Evolutionary conservation across 2,888 invertebrate species (phyloP).

Genomic region (Noctua janthina): DNA sequence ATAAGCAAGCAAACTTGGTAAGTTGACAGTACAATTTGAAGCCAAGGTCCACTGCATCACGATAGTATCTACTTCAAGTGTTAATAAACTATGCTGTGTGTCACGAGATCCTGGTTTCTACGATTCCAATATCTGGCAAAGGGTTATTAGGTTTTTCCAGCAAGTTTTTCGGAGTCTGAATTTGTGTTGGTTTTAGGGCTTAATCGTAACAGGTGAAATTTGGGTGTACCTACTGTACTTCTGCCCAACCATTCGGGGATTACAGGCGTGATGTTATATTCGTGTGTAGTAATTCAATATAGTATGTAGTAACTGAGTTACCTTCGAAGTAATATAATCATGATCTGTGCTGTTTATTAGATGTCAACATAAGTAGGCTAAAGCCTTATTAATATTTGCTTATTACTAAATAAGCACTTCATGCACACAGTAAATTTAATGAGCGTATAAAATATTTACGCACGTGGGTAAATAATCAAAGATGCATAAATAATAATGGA

Average conservation of each 20-base stretch:
- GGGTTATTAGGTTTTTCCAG: neutral
- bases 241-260: neutral
- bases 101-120: neutral
- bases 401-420: conserved; percentile 17
- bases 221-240: neutral
- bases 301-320: neutral
- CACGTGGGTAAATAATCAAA: neutral
- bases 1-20: neutral
- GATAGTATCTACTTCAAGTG: conserved; percentile 3
- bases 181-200: neutral
- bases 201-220: neutral
- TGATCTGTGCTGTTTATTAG: conserved; percentile 21
- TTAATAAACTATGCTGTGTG: conserved; percentile 14
- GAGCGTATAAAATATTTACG: conserved; percentile 3
- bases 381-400: conserved; percentile 49
- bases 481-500: neutral
- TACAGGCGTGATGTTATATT: neutral
- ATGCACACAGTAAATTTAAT: conserved; percentile 26
- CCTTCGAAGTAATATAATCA: conserved; percentile 42
- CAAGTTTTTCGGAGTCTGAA: neutral
- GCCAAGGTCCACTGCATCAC: conserved; percentile 25
- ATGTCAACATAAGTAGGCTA: conserved; percentile 37
- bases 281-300: neutral
- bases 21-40: conserved; percentile 13
- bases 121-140: neutral